phyloP scores from a whole-genome alignment of 2,797 vertebrate species.

The Sebastes iracundus region DNA sequence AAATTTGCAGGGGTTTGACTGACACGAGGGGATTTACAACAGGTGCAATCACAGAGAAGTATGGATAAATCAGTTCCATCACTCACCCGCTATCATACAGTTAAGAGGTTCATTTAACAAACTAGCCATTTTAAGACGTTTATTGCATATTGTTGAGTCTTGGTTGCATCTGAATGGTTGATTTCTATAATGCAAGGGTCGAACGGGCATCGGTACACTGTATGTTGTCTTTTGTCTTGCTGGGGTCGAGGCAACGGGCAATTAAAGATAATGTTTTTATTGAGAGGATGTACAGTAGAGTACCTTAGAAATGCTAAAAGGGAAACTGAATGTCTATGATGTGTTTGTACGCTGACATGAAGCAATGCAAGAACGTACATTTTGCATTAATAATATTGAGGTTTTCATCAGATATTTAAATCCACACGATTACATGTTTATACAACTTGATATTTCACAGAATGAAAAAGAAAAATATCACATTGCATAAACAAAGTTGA shows the following conservation, averaged over 20 bases:
- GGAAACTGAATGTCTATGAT: conserved; percentile 56
- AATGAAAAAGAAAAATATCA: background rate
- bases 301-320: conserved; percentile 39
- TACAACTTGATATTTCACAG: background rate
- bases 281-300: conserved; percentile 1
- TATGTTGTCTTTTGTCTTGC: conserved; percentile 31
- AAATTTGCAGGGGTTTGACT: conserved; percentile 13
- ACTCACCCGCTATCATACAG: background rate
- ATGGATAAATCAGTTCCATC: conserved; percentile 4
- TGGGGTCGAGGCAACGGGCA: conserved; percentile 7
- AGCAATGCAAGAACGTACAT: background rate
- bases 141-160: background rate
- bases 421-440: background rate
- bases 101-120: conserved; percentile 8
- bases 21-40: conserved; percentile 7
- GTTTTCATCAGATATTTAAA: conserved; percentile 11
- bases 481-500: background rate
- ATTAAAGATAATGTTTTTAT: conserved; percentile 12
- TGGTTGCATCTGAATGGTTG: background rate
- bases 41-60: background rate
- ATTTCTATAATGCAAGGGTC: background rate
- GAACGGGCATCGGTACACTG: background rate
- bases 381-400: background rate
- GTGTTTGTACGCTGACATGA: conserved; percentile 16
- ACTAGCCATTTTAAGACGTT: conserved; percentile 16